Percentiles rank a stretch among this genome's conserved stretches.
phyloP scores from a whole-genome alignment of 2,888 invertebrate genomes.

The Lasioglossum morio region DNA sequence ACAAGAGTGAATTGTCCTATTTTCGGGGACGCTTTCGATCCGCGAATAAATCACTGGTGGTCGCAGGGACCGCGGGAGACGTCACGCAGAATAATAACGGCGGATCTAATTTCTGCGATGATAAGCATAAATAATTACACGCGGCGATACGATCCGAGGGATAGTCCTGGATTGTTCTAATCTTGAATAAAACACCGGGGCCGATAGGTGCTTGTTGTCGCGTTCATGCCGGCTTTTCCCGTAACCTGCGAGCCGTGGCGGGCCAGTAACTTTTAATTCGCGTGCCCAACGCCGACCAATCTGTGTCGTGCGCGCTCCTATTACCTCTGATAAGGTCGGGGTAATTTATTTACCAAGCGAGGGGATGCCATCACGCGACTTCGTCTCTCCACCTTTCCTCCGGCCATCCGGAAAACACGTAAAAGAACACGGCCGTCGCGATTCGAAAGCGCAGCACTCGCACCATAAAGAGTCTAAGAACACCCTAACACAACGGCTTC shows the following conservation, averaged over 20 bases:
- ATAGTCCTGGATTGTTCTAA: not conserved
- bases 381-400: constrained; percentile 60
- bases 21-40: not conserved
- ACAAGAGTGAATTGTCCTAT: constrained; percentile 1
- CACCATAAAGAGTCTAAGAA: not conserved
- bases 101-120: not conserved
- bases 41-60: not conserved
- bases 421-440: constrained; percentile 10
- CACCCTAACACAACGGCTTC: not conserved
- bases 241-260: constrained; percentile 21
- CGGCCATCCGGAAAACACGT: constrained; percentile 41
- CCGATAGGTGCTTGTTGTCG: not conserved
- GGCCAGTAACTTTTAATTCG: constrained; percentile 83
- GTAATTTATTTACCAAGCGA: constrained; percentile 83
- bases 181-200: constrained; percentile 23
- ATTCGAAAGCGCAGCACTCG: not conserved
- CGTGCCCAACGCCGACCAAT: constrained; percentile 83
- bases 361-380: constrained; percentile 84
- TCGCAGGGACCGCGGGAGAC: not conserved
- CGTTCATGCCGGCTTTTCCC: constrained; percentile 34
- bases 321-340: constrained; percentile 83
- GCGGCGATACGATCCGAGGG: constrained; percentile 23
- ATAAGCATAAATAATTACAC: constrained; percentile 30
- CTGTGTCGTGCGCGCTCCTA: constrained; percentile 84
- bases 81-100: not conserved